Conservation (phyloP, 1,140 invertebrate species). For the Macrotrachela quadricornifera region DNA sequence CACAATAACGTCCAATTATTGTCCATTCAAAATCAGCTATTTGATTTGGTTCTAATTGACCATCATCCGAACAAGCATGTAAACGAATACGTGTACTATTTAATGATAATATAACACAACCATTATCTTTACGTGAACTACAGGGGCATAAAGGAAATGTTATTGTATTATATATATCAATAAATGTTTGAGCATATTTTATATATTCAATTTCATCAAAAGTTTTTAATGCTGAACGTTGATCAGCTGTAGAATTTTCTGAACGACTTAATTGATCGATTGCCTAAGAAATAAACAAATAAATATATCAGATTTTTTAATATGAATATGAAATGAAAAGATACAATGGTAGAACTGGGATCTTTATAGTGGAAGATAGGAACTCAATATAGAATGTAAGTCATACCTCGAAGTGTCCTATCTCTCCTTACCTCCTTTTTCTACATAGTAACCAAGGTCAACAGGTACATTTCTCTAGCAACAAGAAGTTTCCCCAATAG, state of each 20-base stretch:
- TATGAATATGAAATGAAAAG: slow-evolving; percentile 7
- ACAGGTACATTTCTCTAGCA: no score
- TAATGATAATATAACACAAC: slow-evolving; percentile 60
- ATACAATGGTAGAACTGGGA: no score
- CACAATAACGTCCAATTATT: no score
- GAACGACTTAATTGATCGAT: slow-evolving; percentile 84
- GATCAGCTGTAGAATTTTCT: slow-evolving; percentile 61
- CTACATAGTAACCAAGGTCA: no score
- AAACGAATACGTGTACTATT: slow-evolving; percentile 53
- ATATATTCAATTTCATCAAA: slow-evolving; percentile 61
- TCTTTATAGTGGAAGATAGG: no score
- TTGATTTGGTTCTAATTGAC: slow-evolving; percentile 43
- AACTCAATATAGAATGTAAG: no score
- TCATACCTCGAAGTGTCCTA: no score
- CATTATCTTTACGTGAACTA: slow-evolving; percentile 62
- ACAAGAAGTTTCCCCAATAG: no score
- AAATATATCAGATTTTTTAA: no score
- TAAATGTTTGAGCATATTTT: slow-evolving; percentile 55
- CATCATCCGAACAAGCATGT: slow-evolving; percentile 65
- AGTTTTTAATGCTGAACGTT: slow-evolving; percentile 78
- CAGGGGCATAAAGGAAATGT: slow-evolving; percentile 84
- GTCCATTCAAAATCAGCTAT: neutral
- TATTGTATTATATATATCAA: slow-evolving; percentile 62
- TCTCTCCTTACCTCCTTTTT: no score
- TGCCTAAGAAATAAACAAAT: slow-evolving; percentile 37